Percentiles rank a stretch among this genome's conserved stretches.
Conservation (phyloP, 2,797 vertebrate species). For the Falco berigora region DNA sequence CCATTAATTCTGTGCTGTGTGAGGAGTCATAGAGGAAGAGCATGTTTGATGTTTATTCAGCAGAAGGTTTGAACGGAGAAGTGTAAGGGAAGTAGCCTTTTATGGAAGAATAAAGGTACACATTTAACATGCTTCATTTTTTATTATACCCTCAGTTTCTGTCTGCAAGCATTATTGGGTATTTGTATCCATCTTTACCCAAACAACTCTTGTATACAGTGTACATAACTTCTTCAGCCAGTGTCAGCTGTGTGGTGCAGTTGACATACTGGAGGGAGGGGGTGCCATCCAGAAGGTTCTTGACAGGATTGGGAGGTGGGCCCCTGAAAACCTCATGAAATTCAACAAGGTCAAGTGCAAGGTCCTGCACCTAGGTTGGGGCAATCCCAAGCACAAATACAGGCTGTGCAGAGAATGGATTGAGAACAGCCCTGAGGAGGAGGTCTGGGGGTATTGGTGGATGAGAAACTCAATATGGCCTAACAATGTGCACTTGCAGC, state of each 20-base stretch:
- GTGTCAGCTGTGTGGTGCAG: neutral
- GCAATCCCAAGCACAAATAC: too few species aligned
- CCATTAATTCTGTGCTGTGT: neutral
- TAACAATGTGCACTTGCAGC: too few species aligned
- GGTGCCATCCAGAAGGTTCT: too few species aligned
- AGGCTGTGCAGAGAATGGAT: too few species aligned
- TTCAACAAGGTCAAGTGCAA: too few species aligned
- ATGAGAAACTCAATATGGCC: too few species aligned
- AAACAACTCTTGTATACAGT: neutral
- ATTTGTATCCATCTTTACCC: neutral
- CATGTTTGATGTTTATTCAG: neutral
- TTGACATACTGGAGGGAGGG: too few species aligned
- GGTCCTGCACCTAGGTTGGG: too few species aligned
- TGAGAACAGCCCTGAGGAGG: too few species aligned
- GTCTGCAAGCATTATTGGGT: neutral
- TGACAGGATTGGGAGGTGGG: too few species aligned
- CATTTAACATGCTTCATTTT: neutral
- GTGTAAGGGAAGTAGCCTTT: neutral
- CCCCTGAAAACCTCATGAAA: too few species aligned
- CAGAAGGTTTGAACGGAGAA: neutral
- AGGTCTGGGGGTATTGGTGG: too few species aligned
- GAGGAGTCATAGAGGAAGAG: neutral
- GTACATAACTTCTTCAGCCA: neutral
- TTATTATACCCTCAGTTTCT: neutral
- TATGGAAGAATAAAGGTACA: neutral